phyloP scores from a whole-genome alignment of 1,140 invertebrate genomes.

The Carposina sasakii region DNA sequence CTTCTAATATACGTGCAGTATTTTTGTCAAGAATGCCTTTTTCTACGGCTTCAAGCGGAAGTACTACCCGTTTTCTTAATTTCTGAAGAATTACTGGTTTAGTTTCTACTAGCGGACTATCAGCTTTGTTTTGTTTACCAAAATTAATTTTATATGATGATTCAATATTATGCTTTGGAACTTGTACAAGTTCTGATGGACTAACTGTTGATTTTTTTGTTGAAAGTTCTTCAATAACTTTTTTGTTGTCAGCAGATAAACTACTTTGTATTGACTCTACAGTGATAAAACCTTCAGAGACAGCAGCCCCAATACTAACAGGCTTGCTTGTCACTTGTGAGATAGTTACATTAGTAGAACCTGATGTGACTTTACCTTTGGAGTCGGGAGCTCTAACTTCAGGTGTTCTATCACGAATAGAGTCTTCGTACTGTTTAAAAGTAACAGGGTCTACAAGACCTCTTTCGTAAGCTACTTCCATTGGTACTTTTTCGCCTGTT shows the following conservation, averaged over 20 bases:
- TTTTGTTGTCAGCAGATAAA: conserved; percentile 47
- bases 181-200: conserved; percentile 46
- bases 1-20: conserved; percentile 80
- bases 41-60: conserved; percentile 80
- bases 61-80: conserved; percentile 81
- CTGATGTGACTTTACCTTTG: too few species aligned
- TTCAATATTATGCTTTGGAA: conserved; percentile 74
- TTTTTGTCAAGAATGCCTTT: conserved; percentile 83
- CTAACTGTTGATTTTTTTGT: conserved; percentile 46
- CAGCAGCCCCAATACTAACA: conserved; percentile 53
- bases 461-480: conserved; percentile 85
- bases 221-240: conserved; percentile 35
- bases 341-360: conserved; percentile 13
- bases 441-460: conserved; percentile 81
- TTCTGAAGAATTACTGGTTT: conserved; percentile 85
- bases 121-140: conserved; percentile 72
- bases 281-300: conserved; percentile 62
- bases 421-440: conserved; percentile 73
- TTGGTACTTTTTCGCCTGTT: conserved; percentile 82
- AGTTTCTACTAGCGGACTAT: conserved; percentile 73
- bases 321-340: conserved; percentile 35
- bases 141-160: conserved; percentile 80
- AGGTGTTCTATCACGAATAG: conserved; percentile 45
- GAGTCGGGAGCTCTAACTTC: conserved; percentile 21
- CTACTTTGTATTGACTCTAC: conserved; percentile 60